Evolutionary conservation across 2,797 vertebrate genomes (phyloP).

Genomic region (Acanthurus lineatus): DNA sequence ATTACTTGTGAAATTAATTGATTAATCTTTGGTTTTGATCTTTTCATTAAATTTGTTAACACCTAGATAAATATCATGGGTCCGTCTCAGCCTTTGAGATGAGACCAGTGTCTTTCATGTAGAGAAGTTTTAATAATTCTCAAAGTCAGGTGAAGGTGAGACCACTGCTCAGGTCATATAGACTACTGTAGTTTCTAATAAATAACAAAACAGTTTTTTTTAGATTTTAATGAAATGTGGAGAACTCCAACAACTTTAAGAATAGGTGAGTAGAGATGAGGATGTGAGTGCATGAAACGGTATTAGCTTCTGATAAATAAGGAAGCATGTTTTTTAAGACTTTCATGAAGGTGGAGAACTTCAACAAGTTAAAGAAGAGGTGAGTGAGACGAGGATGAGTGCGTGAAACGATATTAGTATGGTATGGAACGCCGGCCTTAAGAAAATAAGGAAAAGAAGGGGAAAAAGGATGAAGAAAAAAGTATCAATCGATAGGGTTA

Average conservation of each 20-base stretch:
- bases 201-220: slow-evolving; percentile 53
- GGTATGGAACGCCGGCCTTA: slow-evolving; percentile 82
- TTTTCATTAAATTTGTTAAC: background rate
- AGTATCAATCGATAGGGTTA: slow-evolving; percentile 92
- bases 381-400: slow-evolving; percentile 53
- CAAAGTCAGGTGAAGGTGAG: slow-evolving; percentile 38
- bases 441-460: slow-evolving; percentile 86
- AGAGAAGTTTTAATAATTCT: slow-evolving; percentile 23
- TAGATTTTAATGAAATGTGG: slow-evolving; percentile 61
- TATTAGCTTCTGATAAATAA: slow-evolving; percentile 64
- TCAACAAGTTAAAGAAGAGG: slow-evolving; percentile 8
- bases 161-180: slow-evolving; percentile 30
- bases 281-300: slow-evolving; percentile 63
- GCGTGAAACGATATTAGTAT: slow-evolving; percentile 72
- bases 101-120: slow-evolving; percentile 5
- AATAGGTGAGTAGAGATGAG: slow-evolving; percentile 69
- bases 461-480: slow-evolving; percentile 83
- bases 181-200: slow-evolving; percentile 29
- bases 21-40: background rate
- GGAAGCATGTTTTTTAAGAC: slow-evolving; percentile 41
- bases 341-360: slow-evolving; percentile 69
- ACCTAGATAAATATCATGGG: background rate
- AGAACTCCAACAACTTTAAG: slow-evolving; percentile 75
- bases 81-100: background rate
- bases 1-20: background rate